Evolutionary conservation across 2,797 vertebrate genomes (phyloP).

Genomic region (Mus minutoides): DNA sequence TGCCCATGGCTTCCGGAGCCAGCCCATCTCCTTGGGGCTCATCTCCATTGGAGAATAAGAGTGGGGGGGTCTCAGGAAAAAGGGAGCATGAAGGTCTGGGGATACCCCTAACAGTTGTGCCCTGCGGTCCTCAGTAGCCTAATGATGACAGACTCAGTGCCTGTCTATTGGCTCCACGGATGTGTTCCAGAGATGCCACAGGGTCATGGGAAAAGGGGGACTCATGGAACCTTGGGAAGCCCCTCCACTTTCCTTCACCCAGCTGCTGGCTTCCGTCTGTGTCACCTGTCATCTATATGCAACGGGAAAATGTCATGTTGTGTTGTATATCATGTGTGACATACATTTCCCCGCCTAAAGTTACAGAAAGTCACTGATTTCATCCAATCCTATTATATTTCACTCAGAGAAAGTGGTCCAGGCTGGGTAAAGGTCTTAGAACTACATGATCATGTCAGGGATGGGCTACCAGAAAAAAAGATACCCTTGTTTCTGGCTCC

Average conservation of each 20-base stretch:
- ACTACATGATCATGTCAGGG: too few species aligned
- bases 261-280: background rate
- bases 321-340: background rate
- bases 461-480: background rate
- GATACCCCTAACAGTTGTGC: background rate
- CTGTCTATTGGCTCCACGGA: background rate
- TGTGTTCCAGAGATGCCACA: background rate
- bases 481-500: background rate
- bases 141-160: background rate
- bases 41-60: background rate
- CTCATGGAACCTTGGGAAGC: background rate
- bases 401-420: conserved; percentile 19
- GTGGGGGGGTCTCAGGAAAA: background rate
- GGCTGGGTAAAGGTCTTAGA: background rate
- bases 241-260: background rate
- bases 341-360: background rate
- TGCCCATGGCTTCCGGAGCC: background rate
- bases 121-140: background rate
- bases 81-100: background rate
- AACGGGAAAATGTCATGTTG: background rate
- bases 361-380: background rate
- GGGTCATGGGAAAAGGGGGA: background rate
- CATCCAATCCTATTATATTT: background rate
- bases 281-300: too few species aligned
- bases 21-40: background rate